Conservation (phyloP, 2,797 vertebrate species). For the Micropoecilia bifurca region DNA sequence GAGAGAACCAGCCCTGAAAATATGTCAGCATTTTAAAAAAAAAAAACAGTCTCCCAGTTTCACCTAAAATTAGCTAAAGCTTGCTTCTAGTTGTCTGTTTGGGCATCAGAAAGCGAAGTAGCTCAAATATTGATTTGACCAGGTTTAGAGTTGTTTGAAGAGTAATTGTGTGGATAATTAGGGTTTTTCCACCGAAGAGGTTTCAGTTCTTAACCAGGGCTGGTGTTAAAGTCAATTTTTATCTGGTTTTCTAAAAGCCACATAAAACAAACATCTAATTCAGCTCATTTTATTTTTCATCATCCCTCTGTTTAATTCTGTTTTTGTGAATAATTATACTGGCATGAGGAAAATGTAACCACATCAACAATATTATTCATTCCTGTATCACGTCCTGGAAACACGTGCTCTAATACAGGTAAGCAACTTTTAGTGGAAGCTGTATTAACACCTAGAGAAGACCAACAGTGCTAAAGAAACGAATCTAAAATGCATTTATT, state of each 20-base stretch:
- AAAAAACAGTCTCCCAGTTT: constrained; percentile 47
- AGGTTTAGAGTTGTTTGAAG: not conserved
- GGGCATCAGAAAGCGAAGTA: constrained; percentile 46
- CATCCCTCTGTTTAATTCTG: not conserved
- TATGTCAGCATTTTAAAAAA: constrained; percentile 56
- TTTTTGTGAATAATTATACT: not conserved
- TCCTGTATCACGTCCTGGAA: not conserved
- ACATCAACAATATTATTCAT: not conserved
- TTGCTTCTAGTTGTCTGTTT: constrained; percentile 46
- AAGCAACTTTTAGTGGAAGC: not conserved
- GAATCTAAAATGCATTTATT: not conserved
- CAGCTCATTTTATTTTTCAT: not conserved
- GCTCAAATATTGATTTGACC: constrained; percentile 49
- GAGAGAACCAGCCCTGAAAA: constrained; percentile 23
- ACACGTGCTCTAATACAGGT: not conserved
- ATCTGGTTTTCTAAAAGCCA: not conserved
- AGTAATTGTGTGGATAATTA: not conserved
- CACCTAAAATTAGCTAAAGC: constrained; percentile 23
- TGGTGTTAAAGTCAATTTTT: not conserved
- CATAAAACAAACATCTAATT: not conserved
- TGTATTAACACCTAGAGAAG: not conserved
- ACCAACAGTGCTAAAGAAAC: not conserved
- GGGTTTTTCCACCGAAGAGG: not conserved
- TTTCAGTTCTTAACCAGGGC: not conserved
- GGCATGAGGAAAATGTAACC: not conserved